Evolutionary conservation across 2,888 invertebrate genomes (phyloP), one percentile per base, ranked within the genome.

Genomic region (Nysson spinosus): DNA sequence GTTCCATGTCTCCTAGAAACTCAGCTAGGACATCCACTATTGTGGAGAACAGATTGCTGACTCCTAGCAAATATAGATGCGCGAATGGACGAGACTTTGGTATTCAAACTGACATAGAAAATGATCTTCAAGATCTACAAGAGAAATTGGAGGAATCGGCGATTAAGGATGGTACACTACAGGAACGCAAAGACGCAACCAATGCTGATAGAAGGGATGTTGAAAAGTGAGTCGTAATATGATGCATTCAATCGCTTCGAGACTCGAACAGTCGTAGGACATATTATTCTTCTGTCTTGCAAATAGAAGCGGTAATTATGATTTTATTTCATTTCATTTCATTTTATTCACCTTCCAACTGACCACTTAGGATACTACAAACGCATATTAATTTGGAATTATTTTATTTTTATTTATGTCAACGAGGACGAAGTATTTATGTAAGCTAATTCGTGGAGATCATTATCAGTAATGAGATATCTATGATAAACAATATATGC

Each of bases 21-120:
- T 46, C 71, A 11, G 55, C 40, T 3, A 20, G 64, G 11, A 73
- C 84, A 9, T 74, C 81, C 11, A 77, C 56, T 19, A 77, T 83
- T 30, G 88, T 88, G 1, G 89, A 89, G 78, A 89, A 89, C 66
- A 82, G 91, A 40, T 82, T 91, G 6, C 84, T 91, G 50, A 92
- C 91, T 0, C 91, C 91, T 0, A 90, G 90, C 71, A 88, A 89
- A 65, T 91, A 89, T 73, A 89, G 90, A 63, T 85, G 88, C 54
- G 79, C 86, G 57, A 88, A 86, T 69, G 89, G 90, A 37, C 90
- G 91, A 78, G 93, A 93, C 78, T 92, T 89, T 47, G 89, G 90
- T 46, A 93, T 93, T n/a, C 93, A 93, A 87, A 93, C 93, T 0
- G 92, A 93, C 66, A 79, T 89, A 24, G 91, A 91, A 71, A 89